Evolutionary conservation across 1,140 invertebrate species (phyloP), one percentile per base, ranked within the genome.

Genomic region (Heliothis subflexa): DNA sequence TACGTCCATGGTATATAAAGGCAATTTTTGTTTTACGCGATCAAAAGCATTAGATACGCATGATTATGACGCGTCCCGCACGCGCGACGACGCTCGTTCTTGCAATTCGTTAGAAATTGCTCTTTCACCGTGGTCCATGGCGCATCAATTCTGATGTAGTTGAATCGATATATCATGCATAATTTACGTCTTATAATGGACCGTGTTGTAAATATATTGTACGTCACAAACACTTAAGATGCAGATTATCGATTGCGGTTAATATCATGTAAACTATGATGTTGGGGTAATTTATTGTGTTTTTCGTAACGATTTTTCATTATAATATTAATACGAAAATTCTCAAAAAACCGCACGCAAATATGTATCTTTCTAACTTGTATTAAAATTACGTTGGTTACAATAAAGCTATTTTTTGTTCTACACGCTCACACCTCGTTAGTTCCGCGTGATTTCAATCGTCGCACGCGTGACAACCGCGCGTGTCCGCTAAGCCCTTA

Each of bases 51-150:
- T 40, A 21, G 55, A 7, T 33, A 74, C 55, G 52, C 72, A 11
- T 74, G 33, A 66, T 66, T 66, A 66, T 47, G 40, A 21, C 61
- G 11, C 7, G 5, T 14, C 21, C 61, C 64, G 64, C 66, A 70
- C 66, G 66, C 66, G 66, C 47, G 66, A 25, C 16, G 64, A 33
- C 21, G 47, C 33, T 70, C 66, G 66, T 70, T 61, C 47, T 70
- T 50, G 66, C 66, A 18, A 70, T 70, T 70, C 28, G 47, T 70
- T 70, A 5, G 66, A 70, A 70, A 70, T 70, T 70, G 47, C 66
- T 70, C 47, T 70, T 70, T 70, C 21, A 70, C 66, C 66, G 64
- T 28, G 64, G 45, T 25, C 64, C 64, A 21, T 50, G 47, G 47
- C 18, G 50, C 47, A 70, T 50, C 66, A 52, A 70, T 50, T 52